phyloP scores from a whole-genome alignment of 2,113 vertebrate genomes.

The Bettongia penicillata region DNA sequence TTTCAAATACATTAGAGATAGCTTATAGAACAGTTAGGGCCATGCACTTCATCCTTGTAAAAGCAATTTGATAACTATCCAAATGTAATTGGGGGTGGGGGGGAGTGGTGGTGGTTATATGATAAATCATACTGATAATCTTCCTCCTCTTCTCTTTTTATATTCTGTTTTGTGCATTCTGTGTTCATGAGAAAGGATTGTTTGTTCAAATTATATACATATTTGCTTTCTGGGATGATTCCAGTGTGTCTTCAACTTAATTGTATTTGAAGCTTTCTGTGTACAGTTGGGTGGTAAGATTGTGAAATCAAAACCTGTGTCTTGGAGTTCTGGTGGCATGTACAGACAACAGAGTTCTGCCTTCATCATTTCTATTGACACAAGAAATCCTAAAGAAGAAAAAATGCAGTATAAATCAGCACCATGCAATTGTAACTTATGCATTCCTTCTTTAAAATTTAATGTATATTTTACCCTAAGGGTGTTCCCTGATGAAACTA shows the following conservation, averaged over 20 bases:
- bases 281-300: constrained; percentile 45
- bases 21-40: neutral
- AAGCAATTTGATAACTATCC: neutral
- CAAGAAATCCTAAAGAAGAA: constrained; percentile 53
- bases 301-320: constrained; percentile 52
- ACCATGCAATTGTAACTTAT: constrained; percentile 52
- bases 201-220: constrained; percentile 35
- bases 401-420: constrained; percentile 57
- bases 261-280: constrained; percentile 52
- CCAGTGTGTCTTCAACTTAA: neutral
- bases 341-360: constrained; percentile 49
- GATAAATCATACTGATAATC: neutral
- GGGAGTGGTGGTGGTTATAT: neutral
- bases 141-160: constrained; percentile 34
- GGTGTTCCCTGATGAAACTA: constrained; percentile 66
- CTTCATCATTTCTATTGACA: constrained; percentile 63
- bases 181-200: neutral
- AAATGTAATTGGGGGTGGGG: neutral
- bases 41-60: neutral
- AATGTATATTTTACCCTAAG: constrained; percentile 59
- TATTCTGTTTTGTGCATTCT: constrained; percentile 20
- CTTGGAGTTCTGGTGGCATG: constrained; percentile 47
- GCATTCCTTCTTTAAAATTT: constrained; percentile 61
- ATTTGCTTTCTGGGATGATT: constrained; percentile 33
- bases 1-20: neutral